phyloP scores from a whole-genome alignment of 2,888 invertebrate species.

The Drosophila kanekoi region DNA sequence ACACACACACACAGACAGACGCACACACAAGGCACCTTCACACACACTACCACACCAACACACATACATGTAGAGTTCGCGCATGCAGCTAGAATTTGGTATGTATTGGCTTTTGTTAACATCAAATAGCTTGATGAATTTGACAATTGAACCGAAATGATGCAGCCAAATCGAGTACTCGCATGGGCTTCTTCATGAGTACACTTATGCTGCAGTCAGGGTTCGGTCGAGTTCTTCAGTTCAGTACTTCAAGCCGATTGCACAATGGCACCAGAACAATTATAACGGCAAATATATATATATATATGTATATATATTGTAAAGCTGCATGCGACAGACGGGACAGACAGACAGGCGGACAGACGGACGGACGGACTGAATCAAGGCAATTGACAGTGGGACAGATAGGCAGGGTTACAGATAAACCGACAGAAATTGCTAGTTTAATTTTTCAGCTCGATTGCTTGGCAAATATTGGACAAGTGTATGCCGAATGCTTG shows the following conservation, averaged over 20 bases:
- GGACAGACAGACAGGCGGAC: constrained; percentile 5
- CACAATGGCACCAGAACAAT: constrained; percentile 44
- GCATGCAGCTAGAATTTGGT: constrained; percentile 27
- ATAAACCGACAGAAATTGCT: constrained; percentile 68
- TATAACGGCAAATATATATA: constrained; percentile 32
- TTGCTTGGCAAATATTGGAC: constrained; percentile 76
- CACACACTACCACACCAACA: not conserved
- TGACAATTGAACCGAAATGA: constrained; percentile 41
- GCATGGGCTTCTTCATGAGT: constrained; percentile 4
- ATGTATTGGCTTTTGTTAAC: constrained; percentile 32
- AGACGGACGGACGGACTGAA: constrained; percentile 9
- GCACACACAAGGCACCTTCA: constrained; percentile 3
- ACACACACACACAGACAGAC: constrained; percentile 9
- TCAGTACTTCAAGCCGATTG: constrained; percentile 35
- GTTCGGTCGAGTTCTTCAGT: constrained; percentile 24
- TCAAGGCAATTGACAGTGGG: constrained; percentile 23
- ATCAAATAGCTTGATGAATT: constrained; percentile 48
- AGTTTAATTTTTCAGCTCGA: constrained; percentile 74
- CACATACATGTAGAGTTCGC: not conserved
- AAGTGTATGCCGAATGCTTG: constrained; percentile 59
- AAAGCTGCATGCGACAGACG: constrained; percentile 10
- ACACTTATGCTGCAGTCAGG: constrained; percentile 25
- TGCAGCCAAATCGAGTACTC: constrained; percentile 13
- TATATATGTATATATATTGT: not conserved
- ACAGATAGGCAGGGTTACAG: constrained; percentile 37